Conservation (phyloP, 2,797 vertebrate species). For the Pelodytes ibericus region DNA sequence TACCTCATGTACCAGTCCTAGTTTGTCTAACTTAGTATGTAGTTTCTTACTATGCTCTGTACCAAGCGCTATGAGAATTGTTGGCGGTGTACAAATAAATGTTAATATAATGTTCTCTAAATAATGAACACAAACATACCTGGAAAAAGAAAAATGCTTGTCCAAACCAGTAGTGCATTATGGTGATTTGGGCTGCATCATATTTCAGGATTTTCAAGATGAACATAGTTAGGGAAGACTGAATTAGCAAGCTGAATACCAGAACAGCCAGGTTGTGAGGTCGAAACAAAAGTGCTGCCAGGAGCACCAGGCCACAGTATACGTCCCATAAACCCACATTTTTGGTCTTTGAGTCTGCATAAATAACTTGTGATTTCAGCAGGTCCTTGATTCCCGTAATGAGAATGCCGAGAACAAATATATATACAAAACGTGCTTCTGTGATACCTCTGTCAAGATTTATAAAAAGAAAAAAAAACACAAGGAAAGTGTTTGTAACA, state of each 20-base stretch:
- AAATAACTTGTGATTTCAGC: constrained; percentile 83
- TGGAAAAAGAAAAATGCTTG: constrained; percentile 94
- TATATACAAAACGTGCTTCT: constrained; percentile 92
- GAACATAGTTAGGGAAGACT: constrained; percentile 83
- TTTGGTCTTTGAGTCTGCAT: constrained; percentile 72
- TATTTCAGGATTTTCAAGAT: constrained; percentile 89
- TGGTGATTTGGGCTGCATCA: constrained; percentile 83
- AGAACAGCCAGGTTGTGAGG: constrained; percentile 92
- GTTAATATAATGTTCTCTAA: too few relatives aligned
- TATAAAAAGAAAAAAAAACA: too few relatives aligned
- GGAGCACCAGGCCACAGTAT: constrained; percentile 85
- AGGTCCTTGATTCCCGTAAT: constrained; percentile 91
- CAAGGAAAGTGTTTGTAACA: too few relatives aligned
- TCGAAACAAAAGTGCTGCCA: constrained; percentile 85
- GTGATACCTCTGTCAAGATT: constrained; percentile 82
- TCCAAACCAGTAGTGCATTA: constrained; percentile 97
- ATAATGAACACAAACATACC: constrained; percentile 62
- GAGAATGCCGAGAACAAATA: constrained; percentile 92
- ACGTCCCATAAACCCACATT: constrained; percentile 89
- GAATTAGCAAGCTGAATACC: constrained; percentile 84
- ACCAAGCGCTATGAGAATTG: too few relatives aligned
- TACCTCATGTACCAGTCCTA: too few relatives aligned
- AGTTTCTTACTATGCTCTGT: too few relatives aligned
- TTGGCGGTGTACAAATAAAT: too few relatives aligned
- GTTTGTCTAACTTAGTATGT: too few relatives aligned